Evolutionary conservation across 2,888 invertebrate genomes (phyloP), one percentile per base, ranked within the genome.

Genomic region (Platypus cylindrus): DNA sequence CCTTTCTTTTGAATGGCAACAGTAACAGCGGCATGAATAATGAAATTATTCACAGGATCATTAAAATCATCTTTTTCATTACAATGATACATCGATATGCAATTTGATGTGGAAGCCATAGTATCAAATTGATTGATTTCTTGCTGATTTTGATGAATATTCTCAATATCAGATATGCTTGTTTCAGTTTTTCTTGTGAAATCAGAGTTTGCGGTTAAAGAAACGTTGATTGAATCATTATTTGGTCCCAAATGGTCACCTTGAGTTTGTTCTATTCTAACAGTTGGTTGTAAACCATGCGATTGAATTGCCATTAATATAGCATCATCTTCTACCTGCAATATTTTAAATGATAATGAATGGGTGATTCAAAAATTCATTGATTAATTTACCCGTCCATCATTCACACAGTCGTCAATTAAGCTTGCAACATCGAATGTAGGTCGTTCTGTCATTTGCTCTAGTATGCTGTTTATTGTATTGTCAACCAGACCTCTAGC

Each of bases 1-100:
- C 80, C 80, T 59, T 79, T 79, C 54, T 75, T 76, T 53, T 76
- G 72, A 44, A 81, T 80, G 18, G 80, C 80, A 49, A 72, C 75
- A 26, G 74, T 67, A n/a, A 80, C 76, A n/a, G 80, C 80, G 31
- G 75, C 67, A 60, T 77, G 36, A n/a, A n/a, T n/a, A n/a, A n/a
- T 75, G 45, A 80, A 59, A 51, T 79, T 75, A 50, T 78, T 75
- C 54, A 59, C 65, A 44, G 54, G 49, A 41, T 59, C 55, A 7
- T 41, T 46, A 28, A 45, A 32, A 18, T 44, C 45, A 3, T 35
- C 40, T 17, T 41, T 38, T 34, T 33, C 38, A n/a, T n/a, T n/a
- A n/a, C n/a, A n/a, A n/a, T n/a, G n/a, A n/a, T n/a, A n/a, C n/a
- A n/a, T n/a, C n/a, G n/a, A n/a, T n/a, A n/a, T n/a, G n/a, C n/a